Conservation (phyloP, 2,113 vertebrate species). For the Physeter macrocephalus region DNA sequence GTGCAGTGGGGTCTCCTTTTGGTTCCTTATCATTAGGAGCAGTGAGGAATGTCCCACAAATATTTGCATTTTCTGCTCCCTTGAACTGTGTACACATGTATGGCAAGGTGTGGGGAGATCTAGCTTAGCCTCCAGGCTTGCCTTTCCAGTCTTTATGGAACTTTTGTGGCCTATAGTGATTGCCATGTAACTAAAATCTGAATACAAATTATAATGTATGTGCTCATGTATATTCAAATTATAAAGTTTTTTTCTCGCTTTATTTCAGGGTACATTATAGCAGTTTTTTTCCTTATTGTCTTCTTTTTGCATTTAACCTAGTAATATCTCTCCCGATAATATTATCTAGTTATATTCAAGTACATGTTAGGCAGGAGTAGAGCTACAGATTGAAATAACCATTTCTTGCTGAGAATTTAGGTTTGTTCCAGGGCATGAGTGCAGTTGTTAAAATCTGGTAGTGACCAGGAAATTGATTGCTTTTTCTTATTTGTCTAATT, state of each 20-base stretch:
- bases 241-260: neutral
- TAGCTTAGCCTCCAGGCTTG: neutral
- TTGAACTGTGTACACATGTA: accelerated
- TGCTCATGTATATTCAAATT: neutral
- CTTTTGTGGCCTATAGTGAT: neutral
- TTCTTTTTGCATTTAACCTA: neutral
- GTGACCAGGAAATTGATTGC: neutral
- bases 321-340: neutral
- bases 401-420: neutral
- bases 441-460: neutral
- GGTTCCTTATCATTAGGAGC: neutral
- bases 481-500: neutral
- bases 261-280: neutral
- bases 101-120: neutral
- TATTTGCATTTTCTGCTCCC: neutral
- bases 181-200: neutral
- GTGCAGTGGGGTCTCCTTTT: neutral
- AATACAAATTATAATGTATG: neutral
- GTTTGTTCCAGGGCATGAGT: neutral
- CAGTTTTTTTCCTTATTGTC: neutral
- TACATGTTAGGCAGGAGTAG: neutral
- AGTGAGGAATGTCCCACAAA: neutral
- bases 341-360: neutral
- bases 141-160: neutral
- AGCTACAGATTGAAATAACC: neutral